Evolutionary conservation across 2,113 vertebrate genomes (phyloP), one percentile per base, ranked within the genome.

Genomic region (Pleuronectes platessa): DNA sequence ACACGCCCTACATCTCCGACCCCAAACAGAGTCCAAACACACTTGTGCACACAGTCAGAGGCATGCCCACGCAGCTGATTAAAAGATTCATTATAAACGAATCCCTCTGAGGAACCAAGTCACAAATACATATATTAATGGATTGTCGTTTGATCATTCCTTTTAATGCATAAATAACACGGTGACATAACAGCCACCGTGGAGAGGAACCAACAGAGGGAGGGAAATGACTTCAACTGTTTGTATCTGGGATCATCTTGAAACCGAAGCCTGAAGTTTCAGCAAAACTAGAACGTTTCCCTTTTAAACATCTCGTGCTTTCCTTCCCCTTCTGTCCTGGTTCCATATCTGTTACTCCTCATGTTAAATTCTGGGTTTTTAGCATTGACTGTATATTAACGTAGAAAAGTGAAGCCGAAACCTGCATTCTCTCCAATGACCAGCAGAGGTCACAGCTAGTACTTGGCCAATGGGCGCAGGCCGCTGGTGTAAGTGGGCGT

Each of bases 111-210:
- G 79, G 64, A 87, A 47, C 55, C 37, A 47, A 82, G 77, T 88
- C 83, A 85, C 85, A 68, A 74, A 81, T 79, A 54, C 69, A 82
- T 82, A 71, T 78, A 88, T 91, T 89, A 86, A 82, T 82, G 77
- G 67, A 63, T 0, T 23, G 56, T 15, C 37, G 74, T 88, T 87
- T 88, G 84, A 89, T 87, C 62, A 62, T 61, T 31, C 6, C 13
- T 37, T 24, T 66, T 78, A 67, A 69, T 60, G 60, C 81, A 83
- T 83, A 81, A 90, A 87, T 84, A 85, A 87, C 65, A 71, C 6
- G 2, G 53, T 82, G 83, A 82, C 79, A 68, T 78, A 82, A 84
- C 37, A 74, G 53, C 70, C 35, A 68, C 65, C 79, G 54, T 49
- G 73, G 67, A 78, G 83, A 84, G 75, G 83, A 86, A 86, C 71